These are phyloP conservation scores for Chiroxiphia lanceolata DNA, from an alignment of 2,797 vertebrate genomes.

Conservation along the genomic window DNA sequence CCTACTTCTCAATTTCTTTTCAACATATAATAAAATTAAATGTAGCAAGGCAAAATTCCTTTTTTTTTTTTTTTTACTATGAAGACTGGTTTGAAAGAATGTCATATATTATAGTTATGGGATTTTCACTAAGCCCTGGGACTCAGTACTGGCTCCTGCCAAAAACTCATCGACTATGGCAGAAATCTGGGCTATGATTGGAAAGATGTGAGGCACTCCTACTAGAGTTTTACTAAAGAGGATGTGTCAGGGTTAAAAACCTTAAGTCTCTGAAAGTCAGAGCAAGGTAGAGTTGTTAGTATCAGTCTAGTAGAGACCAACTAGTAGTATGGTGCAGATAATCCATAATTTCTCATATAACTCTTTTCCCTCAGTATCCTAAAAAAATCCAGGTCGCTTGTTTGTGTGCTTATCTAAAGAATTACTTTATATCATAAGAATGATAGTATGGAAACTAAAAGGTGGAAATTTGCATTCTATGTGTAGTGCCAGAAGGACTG, in stretches of 20 bases:
- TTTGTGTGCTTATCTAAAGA: neutral
- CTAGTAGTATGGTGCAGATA: neutral
- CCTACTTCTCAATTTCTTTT: neutral
- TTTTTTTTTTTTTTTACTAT: fast-evolving
- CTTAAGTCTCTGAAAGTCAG: neutral
- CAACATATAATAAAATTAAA: neutral
- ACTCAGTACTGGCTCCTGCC: neutral
- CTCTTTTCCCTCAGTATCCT: neutral
- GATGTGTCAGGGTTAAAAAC: neutral
- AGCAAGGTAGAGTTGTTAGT: neutral
- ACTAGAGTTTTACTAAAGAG: neutral
- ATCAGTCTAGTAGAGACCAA: fast-evolving
- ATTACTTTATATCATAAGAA: neutral
- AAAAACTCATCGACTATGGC: neutral
- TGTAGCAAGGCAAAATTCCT: neutral
- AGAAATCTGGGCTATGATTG: neutral
- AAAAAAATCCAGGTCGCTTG: neutral
- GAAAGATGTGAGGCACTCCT: neutral
- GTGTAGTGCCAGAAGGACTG: neutral
- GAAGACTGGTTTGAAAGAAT: neutral
- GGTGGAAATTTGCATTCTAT: neutral
- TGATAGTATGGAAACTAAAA: neutral
- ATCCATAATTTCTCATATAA: neutral
- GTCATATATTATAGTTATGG: neutral
- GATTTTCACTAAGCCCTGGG: neutral